Percentiles rank a stretch among this genome's conserved stretches.
Evolutionary conservation across 2,113 vertebrate species (phyloP).

Genomic region (Salminus brasiliensis): DNA sequence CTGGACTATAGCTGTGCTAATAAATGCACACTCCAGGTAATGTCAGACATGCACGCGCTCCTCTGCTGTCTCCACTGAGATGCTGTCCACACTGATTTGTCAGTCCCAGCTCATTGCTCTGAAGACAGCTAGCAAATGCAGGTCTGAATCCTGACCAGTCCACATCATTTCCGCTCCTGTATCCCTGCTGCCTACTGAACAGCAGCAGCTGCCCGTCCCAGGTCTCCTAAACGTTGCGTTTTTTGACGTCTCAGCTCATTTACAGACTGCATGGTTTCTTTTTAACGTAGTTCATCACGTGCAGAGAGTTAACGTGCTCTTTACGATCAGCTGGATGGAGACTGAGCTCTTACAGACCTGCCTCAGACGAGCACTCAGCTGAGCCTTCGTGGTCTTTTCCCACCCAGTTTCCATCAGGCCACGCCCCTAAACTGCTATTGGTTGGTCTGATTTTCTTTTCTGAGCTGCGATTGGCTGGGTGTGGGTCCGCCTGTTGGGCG

Average conservation of each 20-base stretch:
- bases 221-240: too few relatives aligned
- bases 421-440: neutral
- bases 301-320: neutral
- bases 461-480: neutral
- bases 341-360: neutral
- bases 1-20: neutral
- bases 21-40: neutral
- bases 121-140: constrained; percentile 34
- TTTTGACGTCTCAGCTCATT: too few relatives aligned
- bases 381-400: neutral
- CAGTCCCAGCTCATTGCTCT: constrained; percentile 29
- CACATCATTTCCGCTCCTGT: constrained; percentile 10
- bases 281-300: too few relatives aligned
- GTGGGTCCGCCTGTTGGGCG: neutral
- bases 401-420: neutral
- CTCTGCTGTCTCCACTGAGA: neutral
- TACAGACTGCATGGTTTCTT: too few relatives aligned
- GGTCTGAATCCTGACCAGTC: constrained; percentile 18
- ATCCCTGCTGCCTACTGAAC: constrained; percentile 14
- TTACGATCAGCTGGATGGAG: too few relatives aligned
- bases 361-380: neutral
- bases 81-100: constrained; percentile 36
- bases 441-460: neutral
- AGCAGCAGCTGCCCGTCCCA: neutral
- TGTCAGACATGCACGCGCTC: neutral